A percentile compares a stretch with the other conserved stretches of the same genome.
These are phyloP conservation scores for Tetragnatha versicolor DNA, from an alignment of 1,140 invertebrate genomes.

Conservation along the genomic window DNA sequence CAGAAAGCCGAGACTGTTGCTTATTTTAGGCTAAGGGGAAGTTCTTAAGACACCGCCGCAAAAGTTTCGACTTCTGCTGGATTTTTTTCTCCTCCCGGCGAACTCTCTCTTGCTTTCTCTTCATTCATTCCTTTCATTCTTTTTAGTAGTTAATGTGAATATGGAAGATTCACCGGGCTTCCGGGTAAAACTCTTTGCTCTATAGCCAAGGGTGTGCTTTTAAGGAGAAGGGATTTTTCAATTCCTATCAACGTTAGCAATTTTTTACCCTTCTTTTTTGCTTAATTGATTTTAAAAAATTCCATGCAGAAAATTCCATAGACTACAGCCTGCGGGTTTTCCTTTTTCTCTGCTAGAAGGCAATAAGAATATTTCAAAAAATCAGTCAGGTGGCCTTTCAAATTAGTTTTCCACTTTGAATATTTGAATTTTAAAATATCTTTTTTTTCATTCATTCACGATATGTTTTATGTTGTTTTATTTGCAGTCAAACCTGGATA, in stretches of 20 bases:
- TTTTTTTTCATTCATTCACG: too few relatives aligned
- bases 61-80: constrained; percentile 3
- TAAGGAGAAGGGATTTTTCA: not conserved
- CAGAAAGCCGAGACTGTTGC: constrained; percentile 35
- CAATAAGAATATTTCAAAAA: too few relatives aligned
- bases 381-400: too few relatives aligned
- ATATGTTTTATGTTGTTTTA: too few relatives aligned
- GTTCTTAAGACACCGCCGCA: constrained; percentile 31
- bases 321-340: not conserved
- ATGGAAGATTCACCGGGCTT: constrained; percentile 15
- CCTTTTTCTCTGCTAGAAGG: not conserved
- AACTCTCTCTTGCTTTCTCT: constrained; percentile 1
- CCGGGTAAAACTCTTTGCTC: constrained; percentile 16
- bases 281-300: not conserved
- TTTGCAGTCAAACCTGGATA: too few relatives aligned
- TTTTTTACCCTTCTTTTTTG: too few relatives aligned
- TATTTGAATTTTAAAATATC: too few relatives aligned
- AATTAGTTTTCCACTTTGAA: too few relatives aligned
- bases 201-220: not conserved
- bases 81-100: not conserved
- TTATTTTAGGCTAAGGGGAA: constrained; percentile 36
- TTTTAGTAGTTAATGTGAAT: constrained; percentile 4
- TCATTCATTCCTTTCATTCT: not conserved
- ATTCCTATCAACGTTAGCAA: not conserved
- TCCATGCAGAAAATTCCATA: not conserved